Percentiles rank a stretch among this genome's conserved stretches.
These are phyloP conservation scores for Cydia strobilella DNA, from an alignment of 1,140 invertebrate species.

Conservation along the genomic window DNA sequence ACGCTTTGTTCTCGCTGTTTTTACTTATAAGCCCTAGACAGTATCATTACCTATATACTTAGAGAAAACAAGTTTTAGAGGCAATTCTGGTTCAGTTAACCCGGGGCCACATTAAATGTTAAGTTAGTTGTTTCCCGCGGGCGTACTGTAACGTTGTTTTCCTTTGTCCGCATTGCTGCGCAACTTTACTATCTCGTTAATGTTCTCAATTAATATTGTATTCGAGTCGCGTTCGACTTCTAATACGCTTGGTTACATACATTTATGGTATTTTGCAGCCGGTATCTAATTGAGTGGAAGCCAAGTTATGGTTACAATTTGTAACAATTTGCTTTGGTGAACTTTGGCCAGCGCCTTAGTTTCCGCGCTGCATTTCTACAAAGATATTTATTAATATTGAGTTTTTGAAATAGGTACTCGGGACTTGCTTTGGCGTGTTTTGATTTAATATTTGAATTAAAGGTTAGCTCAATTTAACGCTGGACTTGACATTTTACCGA, in stretches of 20 bases:
- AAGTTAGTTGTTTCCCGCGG: constrained; percentile 46
- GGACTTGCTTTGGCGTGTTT: neutral
- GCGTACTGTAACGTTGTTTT: constrained; percentile 49
- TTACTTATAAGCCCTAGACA: neutral
- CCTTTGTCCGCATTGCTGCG: constrained; percentile 44
- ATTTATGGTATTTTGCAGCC: constrained; percentile 31
- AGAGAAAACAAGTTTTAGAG: constrained; percentile 27
- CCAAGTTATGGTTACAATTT: constrained; percentile 29
- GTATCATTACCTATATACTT: neutral
- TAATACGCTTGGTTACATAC: constrained; percentile 26
- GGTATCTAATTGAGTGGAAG: constrained; percentile 30
- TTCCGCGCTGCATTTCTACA: constrained; percentile 11
- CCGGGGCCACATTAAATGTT: constrained; percentile 41
- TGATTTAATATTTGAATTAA: too few relatives aligned
- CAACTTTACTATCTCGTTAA: constrained; percentile 43
- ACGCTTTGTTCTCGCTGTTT: neutral
- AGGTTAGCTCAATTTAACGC: too few relatives aligned
- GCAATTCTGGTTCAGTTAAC: constrained; percentile 30
- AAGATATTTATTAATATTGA: neutral
- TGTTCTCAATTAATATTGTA: constrained; percentile 48
- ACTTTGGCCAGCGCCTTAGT: neutral
- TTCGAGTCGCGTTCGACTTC: constrained; percentile 32
- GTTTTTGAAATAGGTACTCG: neutral
- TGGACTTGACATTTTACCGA: too few relatives aligned
- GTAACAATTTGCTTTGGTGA: constrained; percentile 19